A percentile compares a stretch with the other conserved stretches of the same genome.
These are phyloP conservation scores for Lepus americanus DNA, from an alignment of 2,113 vertebrate genomes.

Conservation along the genomic window DNA sequence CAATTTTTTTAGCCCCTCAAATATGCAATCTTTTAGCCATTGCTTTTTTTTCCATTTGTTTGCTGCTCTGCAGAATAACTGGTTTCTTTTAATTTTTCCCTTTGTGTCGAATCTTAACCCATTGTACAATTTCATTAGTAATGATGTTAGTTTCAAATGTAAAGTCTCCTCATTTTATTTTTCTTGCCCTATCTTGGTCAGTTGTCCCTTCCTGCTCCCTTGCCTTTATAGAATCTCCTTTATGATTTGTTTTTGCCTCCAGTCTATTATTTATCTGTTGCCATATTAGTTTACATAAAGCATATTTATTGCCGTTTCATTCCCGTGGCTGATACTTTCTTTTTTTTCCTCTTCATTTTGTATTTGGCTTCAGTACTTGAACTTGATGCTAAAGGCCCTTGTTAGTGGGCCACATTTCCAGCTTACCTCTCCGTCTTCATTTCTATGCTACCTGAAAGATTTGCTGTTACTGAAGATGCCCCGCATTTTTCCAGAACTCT, in stretches of 20 bases:
- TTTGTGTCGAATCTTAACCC: background rate
- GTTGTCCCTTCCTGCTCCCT: background rate
- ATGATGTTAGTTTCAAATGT: background rate
- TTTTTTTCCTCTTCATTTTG: background rate
- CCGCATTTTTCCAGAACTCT: background rate
- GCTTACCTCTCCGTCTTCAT: background rate
- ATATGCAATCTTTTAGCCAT: background rate
- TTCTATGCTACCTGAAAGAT: background rate
- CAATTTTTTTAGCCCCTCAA: background rate
- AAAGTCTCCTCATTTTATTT: background rate
- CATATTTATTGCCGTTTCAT: conserved; percentile 5
- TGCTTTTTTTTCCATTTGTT: background rate
- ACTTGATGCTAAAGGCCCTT: background rate
- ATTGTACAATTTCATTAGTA: background rate
- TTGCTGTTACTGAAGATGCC: background rate
- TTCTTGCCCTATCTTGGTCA: background rate
- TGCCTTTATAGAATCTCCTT: background rate
- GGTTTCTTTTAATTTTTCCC: background rate
- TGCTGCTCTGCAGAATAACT: background rate
- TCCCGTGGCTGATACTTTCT: background rate
- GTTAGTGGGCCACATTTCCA: background rate
- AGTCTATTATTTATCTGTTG: background rate
- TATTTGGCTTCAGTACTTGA: background rate
- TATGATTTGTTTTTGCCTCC: background rate
- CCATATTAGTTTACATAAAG: background rate